Evolutionary conservation across 2,797 vertebrate species (phyloP).

Genomic region (Neostethus bicornis): DNA sequence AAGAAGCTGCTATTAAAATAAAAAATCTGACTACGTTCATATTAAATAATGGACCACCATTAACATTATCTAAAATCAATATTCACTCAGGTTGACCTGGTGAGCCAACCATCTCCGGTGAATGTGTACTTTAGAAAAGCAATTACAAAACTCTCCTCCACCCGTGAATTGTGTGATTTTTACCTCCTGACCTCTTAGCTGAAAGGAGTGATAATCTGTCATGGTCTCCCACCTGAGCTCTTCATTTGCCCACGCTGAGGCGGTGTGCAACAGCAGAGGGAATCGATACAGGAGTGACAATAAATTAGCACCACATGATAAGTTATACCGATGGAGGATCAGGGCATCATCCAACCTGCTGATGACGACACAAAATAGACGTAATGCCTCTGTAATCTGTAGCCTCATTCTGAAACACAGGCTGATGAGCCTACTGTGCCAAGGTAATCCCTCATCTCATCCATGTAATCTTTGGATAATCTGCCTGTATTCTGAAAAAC

Average conservation of each 20-base stretch:
- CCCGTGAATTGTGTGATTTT: conserved; percentile 35
- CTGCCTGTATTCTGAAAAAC: not conserved
- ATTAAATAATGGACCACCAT: conserved; percentile 14
- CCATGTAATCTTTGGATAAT: conserved; percentile 13
- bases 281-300: conserved; percentile 45
- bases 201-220: conserved; percentile 47
- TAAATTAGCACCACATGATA: conserved; percentile 28
- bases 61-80: conserved; percentile 42
- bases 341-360: conserved; percentile 8
- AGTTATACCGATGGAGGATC: conserved; percentile 15
- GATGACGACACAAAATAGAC: not conserved
- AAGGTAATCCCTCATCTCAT: conserved; percentile 14
- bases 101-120: not conserved
- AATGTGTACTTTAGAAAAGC: conserved; percentile 19
- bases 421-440: not conserved
- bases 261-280: conserved; percentile 14
- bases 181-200: conserved; percentile 22
- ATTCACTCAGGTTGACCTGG: conserved; percentile 19
- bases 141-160: conserved; percentile 24
- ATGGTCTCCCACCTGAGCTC: conserved; percentile 18
- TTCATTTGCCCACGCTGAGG: conserved; percentile 38
- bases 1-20: not conserved
- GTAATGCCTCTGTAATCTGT: conserved; percentile 4
- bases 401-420: conserved; percentile 10
- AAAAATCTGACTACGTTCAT: conserved; percentile 3